These are phyloP conservation scores for Gavia stellata DNA, from an alignment of 2,113 vertebrate genomes.

Conservation along the genomic window DNA sequence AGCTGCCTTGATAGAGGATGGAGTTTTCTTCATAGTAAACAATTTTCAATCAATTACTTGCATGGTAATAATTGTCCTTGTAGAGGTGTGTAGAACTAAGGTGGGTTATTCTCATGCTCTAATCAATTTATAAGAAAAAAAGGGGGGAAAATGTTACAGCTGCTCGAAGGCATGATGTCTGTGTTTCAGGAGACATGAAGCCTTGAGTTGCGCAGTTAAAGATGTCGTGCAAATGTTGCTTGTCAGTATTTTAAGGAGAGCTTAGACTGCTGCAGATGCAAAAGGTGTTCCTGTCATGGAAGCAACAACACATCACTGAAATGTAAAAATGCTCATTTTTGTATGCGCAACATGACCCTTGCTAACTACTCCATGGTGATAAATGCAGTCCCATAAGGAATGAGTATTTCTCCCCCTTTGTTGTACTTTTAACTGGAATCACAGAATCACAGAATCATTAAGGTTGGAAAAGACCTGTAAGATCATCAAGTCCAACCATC, in stretches of 20 bases:
- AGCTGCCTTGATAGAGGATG: not conserved
- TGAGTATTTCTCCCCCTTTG: not conserved
- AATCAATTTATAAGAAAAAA: not conserved
- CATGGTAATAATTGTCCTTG: not conserved
- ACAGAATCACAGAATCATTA: too few species aligned
- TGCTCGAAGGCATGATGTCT: not conserved
- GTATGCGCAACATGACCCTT: not conserved
- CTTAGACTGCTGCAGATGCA: not conserved
- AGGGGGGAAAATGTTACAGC: not conserved
- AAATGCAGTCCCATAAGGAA: not conserved
- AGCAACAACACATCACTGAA: not conserved
- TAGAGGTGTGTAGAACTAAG: not conserved
- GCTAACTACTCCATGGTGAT: not conserved
- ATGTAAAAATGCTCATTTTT: not conserved
- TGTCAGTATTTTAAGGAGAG: not conserved
- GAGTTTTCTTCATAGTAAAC: not conserved
- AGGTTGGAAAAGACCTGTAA: too few species aligned
- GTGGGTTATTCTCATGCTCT: not conserved
- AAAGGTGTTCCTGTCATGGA: not conserved
- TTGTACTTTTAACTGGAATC: not conserved
- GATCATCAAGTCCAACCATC: too few species aligned
- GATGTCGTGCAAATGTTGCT: rapidly evolving
- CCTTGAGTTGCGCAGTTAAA: not conserved
- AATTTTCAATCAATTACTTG: not conserved
- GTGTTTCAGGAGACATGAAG: not conserved